Base-by-base conservation (phyloP, 2,113 vertebrate species). In the Fregata magnificens region DNA sequence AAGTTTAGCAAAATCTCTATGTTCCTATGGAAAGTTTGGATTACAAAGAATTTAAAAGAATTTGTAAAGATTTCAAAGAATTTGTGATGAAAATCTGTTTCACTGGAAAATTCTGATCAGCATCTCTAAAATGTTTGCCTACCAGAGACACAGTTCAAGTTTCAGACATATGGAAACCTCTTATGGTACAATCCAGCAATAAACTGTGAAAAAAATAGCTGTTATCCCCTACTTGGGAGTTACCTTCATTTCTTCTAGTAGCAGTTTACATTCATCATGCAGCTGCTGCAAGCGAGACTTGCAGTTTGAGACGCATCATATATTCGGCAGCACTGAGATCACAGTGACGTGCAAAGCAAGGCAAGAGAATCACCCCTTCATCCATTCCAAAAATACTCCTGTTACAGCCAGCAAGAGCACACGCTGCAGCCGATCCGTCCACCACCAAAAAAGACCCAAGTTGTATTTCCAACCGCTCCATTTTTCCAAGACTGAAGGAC, bases 251-350 rank as follows among this genome's bases (percentile, higher is more conserved):
- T 77, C 42, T 82, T 67, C 53, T 71, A 80, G 76, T 34, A 71
- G 71, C 67, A 90, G 49, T 83, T 91, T 79, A 69, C 56, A 90
- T 85, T 92, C 74, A 78, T 82, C 55, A 61, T n/a, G 66, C 86
- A 84, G 82, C 78, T 95, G 85, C 93, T 86, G 88, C 91, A 80
- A 92, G 59, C 5, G 10, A 90, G 88, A 69, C 66, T 49, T 95
- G 94, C 90, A 66, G 82, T 52, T 74, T 62, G 70, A 90, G 78
- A 82, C 25, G 29, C 91, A 82, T 85, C 74, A 62, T 76, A 81
- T 73, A 87, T 77, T 93, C 88, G 19, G 91, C 96, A 96, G 88
- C 79, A 49, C 66, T 90, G 96, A 96, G 96, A 89, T 97, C 95
- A 96, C 78, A 93, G 88, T 96, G 95, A 97, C 91, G 91, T 90